A percentile compares a stretch with the other conserved stretches of the same genome.
Conservation (phyloP, 2,888 invertebrate species). For the Mactromeris polynyma region DNA sequence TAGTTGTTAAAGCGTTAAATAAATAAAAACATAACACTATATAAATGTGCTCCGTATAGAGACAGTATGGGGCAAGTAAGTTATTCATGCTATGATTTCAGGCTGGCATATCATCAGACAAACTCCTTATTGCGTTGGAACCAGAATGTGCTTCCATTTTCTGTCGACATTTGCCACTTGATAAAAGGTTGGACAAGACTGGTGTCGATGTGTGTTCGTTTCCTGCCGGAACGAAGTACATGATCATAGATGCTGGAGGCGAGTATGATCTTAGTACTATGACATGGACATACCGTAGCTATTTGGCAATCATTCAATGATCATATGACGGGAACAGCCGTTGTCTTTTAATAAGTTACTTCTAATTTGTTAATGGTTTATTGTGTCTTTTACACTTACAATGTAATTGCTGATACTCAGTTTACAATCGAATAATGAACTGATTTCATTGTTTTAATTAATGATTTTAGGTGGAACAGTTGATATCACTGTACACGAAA, state of each 20-base stretch:
- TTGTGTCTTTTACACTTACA: too few relatives aligned
- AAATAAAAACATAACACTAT: too few relatives aligned
- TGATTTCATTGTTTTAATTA: too few relatives aligned
- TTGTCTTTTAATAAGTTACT: too few relatives aligned
- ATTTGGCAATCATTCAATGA: too few relatives aligned
- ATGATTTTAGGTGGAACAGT: slow-evolving; percentile 35
- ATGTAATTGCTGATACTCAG: too few relatives aligned
- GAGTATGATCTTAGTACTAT: not conserved
- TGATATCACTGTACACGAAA: slow-evolving; percentile 45
- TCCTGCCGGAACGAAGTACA: slow-evolving; percentile 28
- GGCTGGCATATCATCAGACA: slow-evolving; percentile 50
- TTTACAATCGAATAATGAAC: not conserved
- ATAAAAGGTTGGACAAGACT: slow-evolving; percentile 1
- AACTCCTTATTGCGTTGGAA: slow-evolving; percentile 59
- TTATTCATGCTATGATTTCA: not conserved
- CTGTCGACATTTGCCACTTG: slow-evolving; percentile 38
- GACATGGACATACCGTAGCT: too few relatives aligned
- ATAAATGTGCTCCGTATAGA: too few relatives aligned
- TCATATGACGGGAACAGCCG: too few relatives aligned
- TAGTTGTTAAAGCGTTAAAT: too few relatives aligned
- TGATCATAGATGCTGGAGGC: slow-evolving; percentile 56
- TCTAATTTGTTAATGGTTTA: too few relatives aligned
- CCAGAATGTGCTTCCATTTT: slow-evolving; percentile 60
- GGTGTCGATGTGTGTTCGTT: slow-evolving; percentile 7
- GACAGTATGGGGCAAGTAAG: not conserved